A percentile compares a stretch with the other conserved stretches of the same genome.
These are phyloP conservation scores for Leucoma salicis DNA, from an alignment of 2,888 invertebrate species.

Conservation along the genomic window DNA sequence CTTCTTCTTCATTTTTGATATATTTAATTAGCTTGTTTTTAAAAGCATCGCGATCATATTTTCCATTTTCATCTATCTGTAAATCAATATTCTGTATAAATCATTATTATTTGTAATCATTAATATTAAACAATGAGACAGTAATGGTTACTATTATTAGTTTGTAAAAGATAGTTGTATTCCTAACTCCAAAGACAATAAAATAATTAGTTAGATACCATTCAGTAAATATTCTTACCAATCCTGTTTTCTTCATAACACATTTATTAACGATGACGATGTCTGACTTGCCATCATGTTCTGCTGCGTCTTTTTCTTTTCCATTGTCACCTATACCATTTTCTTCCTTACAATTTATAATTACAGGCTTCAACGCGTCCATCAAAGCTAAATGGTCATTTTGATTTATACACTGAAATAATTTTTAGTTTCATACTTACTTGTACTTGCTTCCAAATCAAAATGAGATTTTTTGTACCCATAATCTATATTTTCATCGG, in stretches of 20 bases:
- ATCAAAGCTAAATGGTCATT: neutral
- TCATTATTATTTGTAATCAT: no score
- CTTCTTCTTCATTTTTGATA: neutral
- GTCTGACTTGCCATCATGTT: neutral
- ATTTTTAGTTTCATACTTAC: no score
- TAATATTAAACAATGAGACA: no score
- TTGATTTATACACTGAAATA: constrained; percentile 3
- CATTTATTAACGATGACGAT: neutral
- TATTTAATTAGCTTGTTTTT: neutral
- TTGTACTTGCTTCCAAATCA: no score
- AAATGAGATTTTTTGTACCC: no score
- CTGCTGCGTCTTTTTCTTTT: neutral
- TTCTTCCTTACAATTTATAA: neutral
- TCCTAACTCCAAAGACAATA: no score
- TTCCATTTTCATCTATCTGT: neutral
- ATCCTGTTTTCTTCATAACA: neutral
- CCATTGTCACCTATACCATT: neutral
- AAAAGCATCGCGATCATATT: neutral
- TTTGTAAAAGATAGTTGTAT: no score
- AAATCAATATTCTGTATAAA: no score
- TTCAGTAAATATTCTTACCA: neutral
- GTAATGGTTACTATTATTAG: no score
- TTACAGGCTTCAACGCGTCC: neutral
- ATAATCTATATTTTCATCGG: no score
- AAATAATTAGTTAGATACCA: no score